Conservation (phyloP, 2,888 invertebrate genomes). For the Carabus problematicus region DNA sequence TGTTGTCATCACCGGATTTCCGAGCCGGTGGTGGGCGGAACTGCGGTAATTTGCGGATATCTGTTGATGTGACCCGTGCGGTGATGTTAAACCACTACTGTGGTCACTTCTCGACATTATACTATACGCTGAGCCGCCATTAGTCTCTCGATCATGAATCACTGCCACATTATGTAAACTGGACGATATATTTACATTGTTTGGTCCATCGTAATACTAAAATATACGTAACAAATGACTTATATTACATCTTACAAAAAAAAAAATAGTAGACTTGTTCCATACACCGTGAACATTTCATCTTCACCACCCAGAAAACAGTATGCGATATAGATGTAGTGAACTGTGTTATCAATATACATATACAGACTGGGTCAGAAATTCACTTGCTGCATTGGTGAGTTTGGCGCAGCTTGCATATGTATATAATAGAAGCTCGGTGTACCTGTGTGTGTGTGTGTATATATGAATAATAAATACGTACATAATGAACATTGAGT, state of each 20-base stretch:
- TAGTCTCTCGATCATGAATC: slow-evolving; percentile 52
- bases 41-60: slow-evolving; percentile 43
- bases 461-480: slow-evolving; percentile 14
- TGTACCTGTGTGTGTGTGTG: slow-evolving; percentile 7
- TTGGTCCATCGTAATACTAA: slow-evolving; percentile 63
- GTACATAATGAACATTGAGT: slow-evolving; percentile 37
- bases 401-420: too few relatives aligned
- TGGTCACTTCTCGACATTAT: slow-evolving; percentile 53
- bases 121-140: slow-evolving; percentile 51
- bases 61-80: slow-evolving; percentile 34
- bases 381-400: too few relatives aligned
- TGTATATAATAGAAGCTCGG: background rate
- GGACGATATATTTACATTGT: slow-evolving; percentile 54
- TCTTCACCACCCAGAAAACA: background rate
- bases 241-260: background rate
- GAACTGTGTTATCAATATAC: too few relatives aligned
- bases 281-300: background rate
- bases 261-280: background rate
- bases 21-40: slow-evolving; percentile 50
- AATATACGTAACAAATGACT: slow-evolving; percentile 23
- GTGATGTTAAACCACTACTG: slow-evolving; percentile 29
- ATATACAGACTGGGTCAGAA: too few relatives aligned
- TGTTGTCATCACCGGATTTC: slow-evolving; percentile 53
- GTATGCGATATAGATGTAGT: too few relatives aligned
- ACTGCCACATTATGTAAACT: slow-evolving; percentile 58